These are phyloP conservation scores for Phaenicophaeus curvirostris DNA, from an alignment of 2,797 vertebrate genomes.

Conservation along the genomic window DNA sequence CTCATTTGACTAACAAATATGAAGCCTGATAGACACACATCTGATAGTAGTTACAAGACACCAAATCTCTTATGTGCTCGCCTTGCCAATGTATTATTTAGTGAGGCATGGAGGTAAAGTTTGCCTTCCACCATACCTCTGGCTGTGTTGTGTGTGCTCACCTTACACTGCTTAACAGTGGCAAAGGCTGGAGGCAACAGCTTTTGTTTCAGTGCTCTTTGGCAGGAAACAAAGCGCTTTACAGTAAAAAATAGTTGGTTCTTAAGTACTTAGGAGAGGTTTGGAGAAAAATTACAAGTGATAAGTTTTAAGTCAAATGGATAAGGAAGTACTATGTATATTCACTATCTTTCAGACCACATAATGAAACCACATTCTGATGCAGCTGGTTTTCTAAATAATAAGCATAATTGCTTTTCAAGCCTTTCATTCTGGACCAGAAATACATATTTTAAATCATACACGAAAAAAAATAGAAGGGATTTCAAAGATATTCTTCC, in stretches of 20 bases:
- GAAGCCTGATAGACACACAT: constrained; percentile 74
- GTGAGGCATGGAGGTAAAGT: constrained; percentile 69
- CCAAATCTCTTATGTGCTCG: constrained; percentile 78
- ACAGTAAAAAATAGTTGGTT: neutral
- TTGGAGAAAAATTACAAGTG: neutral
- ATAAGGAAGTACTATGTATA: neutral
- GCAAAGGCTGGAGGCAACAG: constrained; percentile 58
- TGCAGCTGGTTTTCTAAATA: neutral
- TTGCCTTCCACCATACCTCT: constrained; percentile 59
- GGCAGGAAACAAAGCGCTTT: constrained; percentile 52
- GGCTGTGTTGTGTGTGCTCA: constrained; percentile 68
- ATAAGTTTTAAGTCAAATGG: neutral
- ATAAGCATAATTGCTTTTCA: neutral
- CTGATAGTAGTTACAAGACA: constrained; percentile 78
- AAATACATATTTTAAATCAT: neutral
- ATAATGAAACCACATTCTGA: neutral
- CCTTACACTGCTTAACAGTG: constrained; percentile 74
- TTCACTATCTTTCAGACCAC: neutral
- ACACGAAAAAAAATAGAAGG: neutral
- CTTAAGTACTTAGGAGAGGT: neutral
- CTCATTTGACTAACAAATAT: constrained; percentile 76
- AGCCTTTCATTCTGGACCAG: neutral
- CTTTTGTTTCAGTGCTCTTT: constrained; percentile 74
- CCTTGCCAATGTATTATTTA: constrained; percentile 83
- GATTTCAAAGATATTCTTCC: neutral